These are phyloP conservation scores for Amphiprion ocellaris DNA, from an alignment of 2,113 vertebrate species.

Conservation along the genomic window DNA sequence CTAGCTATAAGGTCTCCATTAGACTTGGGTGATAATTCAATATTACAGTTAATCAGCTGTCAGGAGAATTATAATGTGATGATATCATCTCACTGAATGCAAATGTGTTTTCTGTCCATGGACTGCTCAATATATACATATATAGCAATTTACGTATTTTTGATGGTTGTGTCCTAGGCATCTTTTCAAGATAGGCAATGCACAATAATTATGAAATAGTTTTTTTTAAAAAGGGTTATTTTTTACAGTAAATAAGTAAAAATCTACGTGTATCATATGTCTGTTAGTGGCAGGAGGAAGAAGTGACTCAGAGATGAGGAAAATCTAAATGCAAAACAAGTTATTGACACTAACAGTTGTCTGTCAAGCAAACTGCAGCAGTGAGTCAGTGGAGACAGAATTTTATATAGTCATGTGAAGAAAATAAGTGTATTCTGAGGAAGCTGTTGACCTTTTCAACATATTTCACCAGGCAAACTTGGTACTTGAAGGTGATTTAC, in stretches of 20 bases:
- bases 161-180: too few relatives aligned
- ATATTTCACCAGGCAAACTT: too few relatives aligned
- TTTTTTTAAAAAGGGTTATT: too few relatives aligned
- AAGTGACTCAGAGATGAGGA: neutral
- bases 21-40: constrained; percentile 15
- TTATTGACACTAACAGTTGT: constrained; percentile 9
- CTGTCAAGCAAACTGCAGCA: constrained; percentile 10
- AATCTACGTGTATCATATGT: too few relatives aligned
- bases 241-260: neutral
- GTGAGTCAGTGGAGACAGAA: neutral
- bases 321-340: constrained; percentile 3
- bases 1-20: constrained; percentile 33
- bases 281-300: neutral
- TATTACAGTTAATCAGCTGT: constrained; percentile 21
- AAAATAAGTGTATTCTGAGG: too few relatives aligned
- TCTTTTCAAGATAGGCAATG: neutral
- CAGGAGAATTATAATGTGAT: constrained; percentile 15
- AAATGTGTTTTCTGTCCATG: neutral
- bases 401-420: neutral
- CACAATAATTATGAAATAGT: neutral
- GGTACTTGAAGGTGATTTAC: too few relatives aligned
- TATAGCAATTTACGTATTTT: too few relatives aligned
- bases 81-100: constrained; percentile 2
- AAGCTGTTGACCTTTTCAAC: too few relatives aligned
- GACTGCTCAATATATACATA: too few relatives aligned